phyloP scores from a whole-genome alignment of 2,888 invertebrate genomes.

The Thymelicus acteon region DNA sequence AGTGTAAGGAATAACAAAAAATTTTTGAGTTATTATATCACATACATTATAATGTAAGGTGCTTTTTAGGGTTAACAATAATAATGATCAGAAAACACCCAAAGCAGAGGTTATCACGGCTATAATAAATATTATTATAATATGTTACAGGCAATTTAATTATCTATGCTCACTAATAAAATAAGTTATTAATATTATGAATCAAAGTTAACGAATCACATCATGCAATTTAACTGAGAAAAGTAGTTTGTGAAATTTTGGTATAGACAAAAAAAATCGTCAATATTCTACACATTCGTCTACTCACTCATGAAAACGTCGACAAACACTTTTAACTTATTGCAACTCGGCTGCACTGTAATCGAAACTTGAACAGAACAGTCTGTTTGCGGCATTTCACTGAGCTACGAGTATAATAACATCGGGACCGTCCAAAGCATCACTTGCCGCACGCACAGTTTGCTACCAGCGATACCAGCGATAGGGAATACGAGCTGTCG shows the following conservation, averaged over 20 bases:
- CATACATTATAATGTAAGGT: no score
- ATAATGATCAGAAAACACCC: no score
- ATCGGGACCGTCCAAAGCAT: conserved; percentile 54
- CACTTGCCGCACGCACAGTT: conserved; percentile 46
- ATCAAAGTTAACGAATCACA: no score
- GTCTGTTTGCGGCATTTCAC: conserved; percentile 82
- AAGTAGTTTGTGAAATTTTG: background rate
- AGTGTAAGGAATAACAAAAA: no score
- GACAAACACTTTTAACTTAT: conserved; percentile 77
- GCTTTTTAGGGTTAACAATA: no score
- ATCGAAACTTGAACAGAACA: conserved; percentile 79
- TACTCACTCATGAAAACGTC: conserved; percentile 84
- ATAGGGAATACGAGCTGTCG: conserved; percentile 28
- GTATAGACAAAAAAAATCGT: background rate
- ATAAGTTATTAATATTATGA: no score
- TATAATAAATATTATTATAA: no score
- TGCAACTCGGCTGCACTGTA: conserved; percentile 74
- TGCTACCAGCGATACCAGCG: background rate
- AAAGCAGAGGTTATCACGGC: no score
- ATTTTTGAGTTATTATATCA: no score
- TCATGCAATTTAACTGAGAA: no score
- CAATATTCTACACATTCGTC: background rate
- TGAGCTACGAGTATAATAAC: conserved; percentile 57
- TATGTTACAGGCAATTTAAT: no score
- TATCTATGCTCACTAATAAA: no score